Evolutionary conservation across 2,113 vertebrate genomes (phyloP).

Genomic region (Myotis brandtii): DNA sequence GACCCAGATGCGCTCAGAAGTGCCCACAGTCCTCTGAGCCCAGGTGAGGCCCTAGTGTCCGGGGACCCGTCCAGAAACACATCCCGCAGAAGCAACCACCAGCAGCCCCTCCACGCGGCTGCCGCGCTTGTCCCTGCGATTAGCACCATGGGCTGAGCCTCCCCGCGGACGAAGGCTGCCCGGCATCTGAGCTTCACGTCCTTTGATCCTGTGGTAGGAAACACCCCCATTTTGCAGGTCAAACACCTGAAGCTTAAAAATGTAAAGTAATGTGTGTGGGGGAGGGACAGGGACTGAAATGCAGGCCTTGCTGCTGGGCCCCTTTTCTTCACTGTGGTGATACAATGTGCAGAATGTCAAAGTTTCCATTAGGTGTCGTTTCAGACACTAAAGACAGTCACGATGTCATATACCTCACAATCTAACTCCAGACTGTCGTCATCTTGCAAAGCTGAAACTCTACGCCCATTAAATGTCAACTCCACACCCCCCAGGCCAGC

Average conservation of each 20-base stretch:
- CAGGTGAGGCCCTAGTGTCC: fast-evolving
- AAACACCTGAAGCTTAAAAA: not conserved
- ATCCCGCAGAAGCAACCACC: not conserved
- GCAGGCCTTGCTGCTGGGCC: not conserved
- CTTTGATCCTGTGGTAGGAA: not conserved
- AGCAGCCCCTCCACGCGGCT: not conserved
- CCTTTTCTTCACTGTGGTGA: not conserved
- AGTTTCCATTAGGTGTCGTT: not conserved
- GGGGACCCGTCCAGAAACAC: not conserved
- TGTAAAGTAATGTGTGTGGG: not conserved
- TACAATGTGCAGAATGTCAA: not conserved
- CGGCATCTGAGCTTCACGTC: not conserved
- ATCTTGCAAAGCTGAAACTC: not conserved
- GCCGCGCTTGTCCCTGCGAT: too few species aligned
- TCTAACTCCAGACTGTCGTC: not conserved
- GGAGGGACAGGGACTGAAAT: not conserved
- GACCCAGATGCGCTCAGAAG: not conserved
- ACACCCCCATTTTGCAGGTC: not conserved
- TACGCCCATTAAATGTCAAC: not conserved
- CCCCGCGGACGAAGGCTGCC: not conserved
- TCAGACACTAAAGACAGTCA: not conserved
- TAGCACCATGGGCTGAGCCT: not conserved
- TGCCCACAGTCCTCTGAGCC: not conserved
- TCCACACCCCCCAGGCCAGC: fast-evolving
- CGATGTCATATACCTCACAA: fast-evolving